Percentiles rank a stretch among this genome's conserved stretches.
These are phyloP conservation scores for Atherinosoma microstoma DNA, from an alignment of 2,797 vertebrate species.

Conservation along the genomic window DNA sequence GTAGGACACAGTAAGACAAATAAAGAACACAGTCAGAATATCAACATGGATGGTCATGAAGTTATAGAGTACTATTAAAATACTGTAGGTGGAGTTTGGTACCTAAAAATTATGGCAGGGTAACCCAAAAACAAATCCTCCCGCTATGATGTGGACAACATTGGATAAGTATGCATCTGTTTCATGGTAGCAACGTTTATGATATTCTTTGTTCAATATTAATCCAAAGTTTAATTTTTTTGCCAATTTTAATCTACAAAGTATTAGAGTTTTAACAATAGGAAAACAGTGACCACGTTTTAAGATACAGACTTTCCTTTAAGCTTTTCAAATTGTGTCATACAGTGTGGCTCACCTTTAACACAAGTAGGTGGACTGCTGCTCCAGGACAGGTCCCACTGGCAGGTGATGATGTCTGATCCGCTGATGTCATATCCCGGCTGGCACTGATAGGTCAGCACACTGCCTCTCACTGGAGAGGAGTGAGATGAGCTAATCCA, in stretches of 20 bases:
- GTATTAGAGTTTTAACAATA: neutral
- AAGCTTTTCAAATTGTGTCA: neutral
- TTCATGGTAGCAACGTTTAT: too few species aligned
- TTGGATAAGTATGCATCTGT: neutral
- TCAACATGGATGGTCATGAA: neutral
- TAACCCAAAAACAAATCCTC: neutral
- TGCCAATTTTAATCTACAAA: neutral
- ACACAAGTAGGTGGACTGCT: slow-evolving; percentile 90
- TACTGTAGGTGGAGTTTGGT: too few species aligned
- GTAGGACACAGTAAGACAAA: neutral
- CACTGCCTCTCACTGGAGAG: slow-evolving; percentile 90
- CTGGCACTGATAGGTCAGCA: slow-evolving; percentile 93
- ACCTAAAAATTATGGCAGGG: too few species aligned
- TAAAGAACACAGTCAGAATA: neutral
- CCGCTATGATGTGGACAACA: neutral
- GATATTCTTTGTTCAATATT: neutral
- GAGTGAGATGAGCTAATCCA: slow-evolving; percentile 93
- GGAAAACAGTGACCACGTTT: neutral
- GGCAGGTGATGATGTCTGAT: slow-evolving; percentile 94
- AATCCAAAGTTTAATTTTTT: neutral
- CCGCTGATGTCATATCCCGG: slow-evolving; percentile 93
- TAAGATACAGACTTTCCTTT: neutral
- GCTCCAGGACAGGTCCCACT: slow-evolving; percentile 96
- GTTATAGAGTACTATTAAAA: neutral
- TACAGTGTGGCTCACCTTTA: slow-evolving; percentile 83